phyloP scores from a whole-genome alignment of 35 echinoderm and acorn worm species.

The Acanthaster planci region DNA sequence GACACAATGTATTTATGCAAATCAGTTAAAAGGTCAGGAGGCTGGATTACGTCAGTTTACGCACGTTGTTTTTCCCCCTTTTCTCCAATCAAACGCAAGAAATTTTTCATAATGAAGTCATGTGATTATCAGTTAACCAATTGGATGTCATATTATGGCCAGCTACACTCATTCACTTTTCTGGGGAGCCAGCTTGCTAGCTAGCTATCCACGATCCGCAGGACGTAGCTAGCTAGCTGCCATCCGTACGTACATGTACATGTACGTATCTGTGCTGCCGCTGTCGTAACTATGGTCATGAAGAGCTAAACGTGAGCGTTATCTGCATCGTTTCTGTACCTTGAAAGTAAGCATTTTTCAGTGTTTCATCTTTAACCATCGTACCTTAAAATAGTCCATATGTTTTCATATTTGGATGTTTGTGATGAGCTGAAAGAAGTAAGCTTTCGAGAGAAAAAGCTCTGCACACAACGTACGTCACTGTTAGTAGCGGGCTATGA shows the following conservation, averaged over 20 bases:
- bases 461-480: no score
- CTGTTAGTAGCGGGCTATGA: no score
- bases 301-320: neutral
- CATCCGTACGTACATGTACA: neutral
- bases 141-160: constrained; percentile 3
- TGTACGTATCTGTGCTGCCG: neutral
- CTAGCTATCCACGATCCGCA: neutral
- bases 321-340: neutral
- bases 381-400: no score
- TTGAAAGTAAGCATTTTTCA: neutral
- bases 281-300: neutral
- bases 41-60: constrained; percentile 16
- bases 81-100: constrained; percentile 34
- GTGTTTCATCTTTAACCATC: neutral
- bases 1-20: constrained; percentile 58
- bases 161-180: constrained; percentile 74
- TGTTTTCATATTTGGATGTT: neutral
- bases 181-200: no score
- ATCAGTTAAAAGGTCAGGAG: constrained; percentile 8
- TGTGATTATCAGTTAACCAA: constrained; percentile 40
- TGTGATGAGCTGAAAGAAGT: neutral
- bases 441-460: no score
- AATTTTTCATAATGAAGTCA: constrained; percentile 47
- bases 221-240: no score
- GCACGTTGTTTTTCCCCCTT: constrained; percentile 13